These are phyloP conservation scores for Acanthis flammea DNA, from an alignment of 2,797 vertebrate species.

Conservation along the genomic window DNA sequence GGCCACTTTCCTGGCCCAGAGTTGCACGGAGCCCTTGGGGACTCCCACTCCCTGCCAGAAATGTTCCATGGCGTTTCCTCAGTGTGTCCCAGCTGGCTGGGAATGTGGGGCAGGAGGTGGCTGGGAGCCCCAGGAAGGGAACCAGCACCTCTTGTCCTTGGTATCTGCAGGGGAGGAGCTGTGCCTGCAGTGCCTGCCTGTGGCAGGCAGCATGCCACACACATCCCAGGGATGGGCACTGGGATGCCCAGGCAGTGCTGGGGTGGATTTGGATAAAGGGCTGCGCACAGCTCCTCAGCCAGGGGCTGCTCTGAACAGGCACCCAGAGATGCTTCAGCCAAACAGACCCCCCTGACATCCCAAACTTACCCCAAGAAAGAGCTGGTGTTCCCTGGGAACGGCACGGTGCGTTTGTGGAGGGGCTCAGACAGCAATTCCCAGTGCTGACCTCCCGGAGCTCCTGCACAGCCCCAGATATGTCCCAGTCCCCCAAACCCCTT, in stretches of 20 bases:
- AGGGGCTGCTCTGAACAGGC: background rate
- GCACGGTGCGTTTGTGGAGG: accelerated
- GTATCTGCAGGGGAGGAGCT: constrained; percentile 42
- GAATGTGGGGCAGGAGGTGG: background rate
- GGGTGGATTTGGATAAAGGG: background rate
- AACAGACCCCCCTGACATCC: background rate
- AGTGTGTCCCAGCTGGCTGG: background rate
- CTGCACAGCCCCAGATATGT: background rate
- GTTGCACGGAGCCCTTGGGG: background rate
- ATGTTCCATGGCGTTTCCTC: background rate
- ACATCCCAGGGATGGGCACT: background rate
- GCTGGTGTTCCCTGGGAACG: accelerated
- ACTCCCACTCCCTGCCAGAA: background rate
- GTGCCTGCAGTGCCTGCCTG: background rate
- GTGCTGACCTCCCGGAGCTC: accelerated
- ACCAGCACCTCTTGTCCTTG: constrained; percentile 87
- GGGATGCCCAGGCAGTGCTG: background rate
- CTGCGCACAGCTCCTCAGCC: background rate
- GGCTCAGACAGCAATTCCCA: background rate
- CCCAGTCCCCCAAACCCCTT: background rate
- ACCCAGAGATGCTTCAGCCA: accelerated
- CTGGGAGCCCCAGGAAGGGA: constrained; percentile 83
- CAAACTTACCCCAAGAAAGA: background rate
- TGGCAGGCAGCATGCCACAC: background rate
- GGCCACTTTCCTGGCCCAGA: background rate